Percentiles rank a stretch among this genome's conserved stretches.
phyloP scores from a whole-genome alignment of 2,113 vertebrate species.

The Plecturocebus donacophilus region DNA sequence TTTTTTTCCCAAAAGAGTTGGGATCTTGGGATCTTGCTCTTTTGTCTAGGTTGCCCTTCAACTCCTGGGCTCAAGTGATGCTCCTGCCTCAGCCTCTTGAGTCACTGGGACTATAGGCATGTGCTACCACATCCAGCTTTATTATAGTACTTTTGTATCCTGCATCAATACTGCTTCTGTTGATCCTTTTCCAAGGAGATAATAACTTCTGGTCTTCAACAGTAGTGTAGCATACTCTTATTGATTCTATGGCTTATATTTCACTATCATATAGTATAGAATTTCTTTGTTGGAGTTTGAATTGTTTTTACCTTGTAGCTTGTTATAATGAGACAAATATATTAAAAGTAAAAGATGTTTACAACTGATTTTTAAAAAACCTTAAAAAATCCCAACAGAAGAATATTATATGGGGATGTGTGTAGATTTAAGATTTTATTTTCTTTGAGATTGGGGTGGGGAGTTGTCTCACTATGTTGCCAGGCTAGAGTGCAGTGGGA shows the following conservation, averaged over 20 bases:
- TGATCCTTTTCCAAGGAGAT: background rate
- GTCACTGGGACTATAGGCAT: background rate
- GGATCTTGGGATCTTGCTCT: background rate
- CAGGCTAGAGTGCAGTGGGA: too few relatives aligned
- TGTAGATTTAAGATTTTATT: background rate
- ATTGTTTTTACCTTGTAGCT: conserved; percentile 40
- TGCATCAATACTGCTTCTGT: background rate
- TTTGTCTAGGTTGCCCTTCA: background rate
- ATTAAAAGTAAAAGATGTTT: conserved; percentile 52
- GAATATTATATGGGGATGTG: background rate
- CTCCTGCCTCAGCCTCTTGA: background rate
- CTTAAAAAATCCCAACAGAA: background rate
- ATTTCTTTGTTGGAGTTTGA: conserved; percentile 42
- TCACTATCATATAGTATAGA: background rate
- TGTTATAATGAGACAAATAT: conserved; percentile 7
- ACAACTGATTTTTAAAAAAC: background rate
- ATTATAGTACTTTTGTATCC: background rate
- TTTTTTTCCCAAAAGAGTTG: background rate
- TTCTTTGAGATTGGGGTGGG: too few relatives aligned
- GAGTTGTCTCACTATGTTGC: too few relatives aligned
- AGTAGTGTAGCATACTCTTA: background rate
- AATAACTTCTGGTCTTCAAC: background rate
- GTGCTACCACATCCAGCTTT: background rate
- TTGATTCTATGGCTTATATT: conserved; percentile 32
- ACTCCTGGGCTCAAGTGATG: background rate